Percentiles rank a stretch among this genome's conserved stretches.
phyloP scores from a whole-genome alignment of 1,140 invertebrate species.

The Acromyrmex heyeri region DNA sequence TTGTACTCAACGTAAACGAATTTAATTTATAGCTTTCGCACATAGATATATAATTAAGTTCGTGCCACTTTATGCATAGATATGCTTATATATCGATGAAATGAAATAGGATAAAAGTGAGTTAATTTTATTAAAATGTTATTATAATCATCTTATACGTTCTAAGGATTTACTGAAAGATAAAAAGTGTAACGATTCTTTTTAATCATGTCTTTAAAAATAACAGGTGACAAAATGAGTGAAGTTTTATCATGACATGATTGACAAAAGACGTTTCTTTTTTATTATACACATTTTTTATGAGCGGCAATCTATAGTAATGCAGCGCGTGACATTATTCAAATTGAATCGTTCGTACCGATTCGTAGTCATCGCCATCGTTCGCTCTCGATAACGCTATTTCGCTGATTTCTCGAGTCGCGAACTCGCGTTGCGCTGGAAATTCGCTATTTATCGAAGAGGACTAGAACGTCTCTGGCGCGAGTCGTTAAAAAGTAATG shows the following conservation, averaged over 20 bases:
- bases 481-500: slow-evolving; percentile 67
- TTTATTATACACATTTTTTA: background rate
- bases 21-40: background rate
- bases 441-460: slow-evolving; percentile 48
- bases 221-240: background rate
- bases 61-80: background rate
- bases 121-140: background rate
- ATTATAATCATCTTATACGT: background rate
- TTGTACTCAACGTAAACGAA: background rate
- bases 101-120: background rate
- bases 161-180: background rate
- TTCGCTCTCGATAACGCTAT: slow-evolving; percentile 11
- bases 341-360: slow-evolving; percentile 40
- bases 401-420: slow-evolving; percentile 29
- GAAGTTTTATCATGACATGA: background rate
- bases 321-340: slow-evolving; percentile 42
- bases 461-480: slow-evolving; percentile 23
- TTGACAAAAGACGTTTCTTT: background rate
- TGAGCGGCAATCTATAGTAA: slow-evolving; percentile 17
- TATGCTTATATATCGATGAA: background rate
- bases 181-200: background rate
- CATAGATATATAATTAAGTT: background rate
- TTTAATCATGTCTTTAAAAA: background rate
- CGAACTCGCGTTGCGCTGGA: slow-evolving; percentile 16
- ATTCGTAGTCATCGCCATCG: slow-evolving; percentile 20